Base-by-base conservation (phyloP, 2,797 vertebrate species). In the Mionectes olivaceus region DNA sequence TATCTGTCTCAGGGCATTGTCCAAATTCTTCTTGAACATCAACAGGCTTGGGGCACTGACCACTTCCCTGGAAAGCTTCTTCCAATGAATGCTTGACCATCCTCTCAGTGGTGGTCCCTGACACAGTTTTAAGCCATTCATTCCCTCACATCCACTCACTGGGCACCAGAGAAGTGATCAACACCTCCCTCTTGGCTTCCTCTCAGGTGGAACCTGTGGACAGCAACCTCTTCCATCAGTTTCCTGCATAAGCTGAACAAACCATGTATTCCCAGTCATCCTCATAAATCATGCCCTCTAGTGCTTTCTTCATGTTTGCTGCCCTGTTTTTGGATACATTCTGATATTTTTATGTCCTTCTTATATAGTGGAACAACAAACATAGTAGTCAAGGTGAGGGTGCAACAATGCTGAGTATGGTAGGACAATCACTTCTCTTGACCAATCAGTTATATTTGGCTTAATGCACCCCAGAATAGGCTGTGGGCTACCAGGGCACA, bases 191-290 rank as follows among this genome's bases (percentile, higher is more conserved):
- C 24, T 60, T 35, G 4, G 2, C 13, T 85, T 60, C 9, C 13
- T 13, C 9, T 70, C 14, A 24, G 33, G 7, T 27, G 5, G 13
- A 59, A 53, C 6, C 3, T 50, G 6, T 19, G 19, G 37, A 35
- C 25, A 71, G 4, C 17, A 56, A 24, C 13, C 8, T 17, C 5
- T 30, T 10, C 19, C 37, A 23, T 61, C 43, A 71, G 10, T 47
- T 46, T 73, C 33, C 25, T 19, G n/a, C 41, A 17, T 67, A 46
- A 46, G 7, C 4, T 41, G 37, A 73, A 57, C 19, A 81, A 67
- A 15, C 3, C 2, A 49, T n/a, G 3, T 19, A 30, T n/a, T 9
- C 5, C 8, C 22, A 65, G 8, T 11, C 9, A 7, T 2, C 4
- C 18, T 47, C 33, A 5, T 43, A 59, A 57, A 57, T 50, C 25